Percentiles rank a stretch among this genome's conserved stretches.
These are phyloP conservation scores for Callocephalon fimbriatum DNA, from an alignment of 2,113 vertebrate genomes.

Conservation along the genomic window DNA sequence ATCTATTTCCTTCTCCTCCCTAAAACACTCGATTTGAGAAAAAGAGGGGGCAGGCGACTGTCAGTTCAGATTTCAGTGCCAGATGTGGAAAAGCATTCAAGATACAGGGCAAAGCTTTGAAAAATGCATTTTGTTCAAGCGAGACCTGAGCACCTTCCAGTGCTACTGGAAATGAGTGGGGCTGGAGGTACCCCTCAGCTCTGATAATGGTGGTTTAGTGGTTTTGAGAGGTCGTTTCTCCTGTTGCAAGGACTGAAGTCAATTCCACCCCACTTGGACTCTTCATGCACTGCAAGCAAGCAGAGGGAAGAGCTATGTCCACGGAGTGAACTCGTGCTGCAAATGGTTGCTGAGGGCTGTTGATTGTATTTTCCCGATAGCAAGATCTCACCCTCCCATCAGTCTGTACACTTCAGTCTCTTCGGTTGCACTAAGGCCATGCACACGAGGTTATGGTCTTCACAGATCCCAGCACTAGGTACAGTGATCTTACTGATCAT, in stretches of 20 bases:
- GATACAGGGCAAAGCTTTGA: background rate
- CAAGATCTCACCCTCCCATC: background rate
- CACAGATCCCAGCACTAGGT: background rate
- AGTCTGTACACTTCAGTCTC: background rate
- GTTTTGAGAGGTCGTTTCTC: background rate
- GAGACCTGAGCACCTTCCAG: background rate
- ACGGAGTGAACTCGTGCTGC: background rate
- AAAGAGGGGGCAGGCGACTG: background rate
- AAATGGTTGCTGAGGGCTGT: background rate
- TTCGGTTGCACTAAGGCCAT: background rate
- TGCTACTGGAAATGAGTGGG: background rate
- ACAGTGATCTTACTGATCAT: background rate
- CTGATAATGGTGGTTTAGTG: background rate
- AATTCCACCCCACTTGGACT: background rate
- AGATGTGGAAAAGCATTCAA: background rate
- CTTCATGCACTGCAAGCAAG: background rate
- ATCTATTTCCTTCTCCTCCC: background rate
- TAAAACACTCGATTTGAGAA: background rate
- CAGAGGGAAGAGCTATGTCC: background rate
- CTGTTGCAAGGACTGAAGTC: background rate
- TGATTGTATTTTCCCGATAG: background rate
- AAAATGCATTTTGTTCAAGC: background rate
- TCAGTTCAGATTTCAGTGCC: background rate
- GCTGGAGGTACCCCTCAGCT: rapidly evolving
- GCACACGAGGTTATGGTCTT: background rate